Conservation (phyloP, 2,113 vertebrate genomes). For the Ptychochromis oligacanthus region DNA sequence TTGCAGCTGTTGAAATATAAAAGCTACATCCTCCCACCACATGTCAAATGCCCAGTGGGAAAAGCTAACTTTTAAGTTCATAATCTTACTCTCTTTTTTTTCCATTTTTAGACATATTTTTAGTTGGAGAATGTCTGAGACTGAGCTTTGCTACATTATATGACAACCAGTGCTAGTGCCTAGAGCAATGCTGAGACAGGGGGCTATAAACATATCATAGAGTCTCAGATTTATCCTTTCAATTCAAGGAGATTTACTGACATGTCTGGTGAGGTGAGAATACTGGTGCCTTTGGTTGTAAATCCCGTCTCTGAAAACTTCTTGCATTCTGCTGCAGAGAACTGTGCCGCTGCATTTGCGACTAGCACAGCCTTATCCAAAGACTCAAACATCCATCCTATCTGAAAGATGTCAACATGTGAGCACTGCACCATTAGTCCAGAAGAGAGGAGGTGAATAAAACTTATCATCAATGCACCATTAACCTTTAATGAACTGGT, state of each 20-base stretch:
- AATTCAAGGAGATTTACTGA: constrained; percentile 43
- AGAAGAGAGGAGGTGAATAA: constrained; percentile 41
- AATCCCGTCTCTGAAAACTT: constrained; percentile 38
- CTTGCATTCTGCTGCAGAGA: not conserved
- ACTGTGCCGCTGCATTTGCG: not conserved
- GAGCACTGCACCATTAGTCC: constrained; percentile 49
- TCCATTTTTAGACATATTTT: constrained; percentile 29
- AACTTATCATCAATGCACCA: constrained; percentile 63
- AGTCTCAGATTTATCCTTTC: constrained; percentile 52
- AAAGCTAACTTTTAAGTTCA: constrained; percentile 11
- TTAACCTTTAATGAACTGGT: constrained; percentile 70
- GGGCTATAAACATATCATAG: constrained; percentile 51
- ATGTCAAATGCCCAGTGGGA: not conserved
- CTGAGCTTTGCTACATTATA: constrained; percentile 5
- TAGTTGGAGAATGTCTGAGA: not conserved
- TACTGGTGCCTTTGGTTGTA: constrained; percentile 37
- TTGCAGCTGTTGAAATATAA: not conserved
- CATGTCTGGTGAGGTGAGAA: constrained; percentile 49
- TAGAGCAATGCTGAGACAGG: constrained; percentile 28
- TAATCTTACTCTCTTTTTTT: constrained; percentile 18
- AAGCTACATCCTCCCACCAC: not conserved
- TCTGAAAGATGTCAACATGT: constrained; percentile 40
- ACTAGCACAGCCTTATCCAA: not conserved
- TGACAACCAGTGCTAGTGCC: constrained; percentile 14
- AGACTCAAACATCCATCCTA: constrained; percentile 43